Evolutionary conservation across 2,797 vertebrate species (phyloP).

Genomic region (Catharus ustulatus): DNA sequence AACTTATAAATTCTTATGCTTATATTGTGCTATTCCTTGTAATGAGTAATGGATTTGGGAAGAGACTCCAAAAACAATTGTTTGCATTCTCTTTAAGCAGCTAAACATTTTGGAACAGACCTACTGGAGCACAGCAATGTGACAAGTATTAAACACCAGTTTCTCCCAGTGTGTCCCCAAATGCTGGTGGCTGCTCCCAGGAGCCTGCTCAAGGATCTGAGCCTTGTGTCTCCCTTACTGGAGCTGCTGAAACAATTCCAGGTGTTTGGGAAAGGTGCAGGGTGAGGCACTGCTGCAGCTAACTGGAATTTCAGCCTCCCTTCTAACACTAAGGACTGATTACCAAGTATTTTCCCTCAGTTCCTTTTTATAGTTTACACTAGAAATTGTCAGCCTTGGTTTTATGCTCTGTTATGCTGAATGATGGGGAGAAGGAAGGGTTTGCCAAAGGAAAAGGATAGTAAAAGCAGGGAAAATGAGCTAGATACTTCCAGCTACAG

Average conservation of each 20-base stretch:
- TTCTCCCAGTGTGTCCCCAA: neutral
- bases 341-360: slow-evolving; percentile 14
- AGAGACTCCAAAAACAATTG: neutral
- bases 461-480: slow-evolving; percentile 65
- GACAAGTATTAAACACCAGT: neutral
- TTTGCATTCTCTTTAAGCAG: neutral
- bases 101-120: neutral
- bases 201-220: neutral
- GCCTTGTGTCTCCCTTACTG: neutral
- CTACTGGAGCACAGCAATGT: neutral
- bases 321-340: neutral
- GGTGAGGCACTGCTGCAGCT: neutral
- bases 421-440: slow-evolving; percentile 20
- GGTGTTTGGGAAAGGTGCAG: neutral
- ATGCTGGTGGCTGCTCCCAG: neutral
- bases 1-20: neutral
- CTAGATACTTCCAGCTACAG: slow-evolving; percentile 62
- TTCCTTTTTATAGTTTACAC: slow-evolving; percentile 28
- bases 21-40: neutral
- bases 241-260: neutral
- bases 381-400: slow-evolving; percentile 44
- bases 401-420: slow-evolving; percentile 58
- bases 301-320: neutral
- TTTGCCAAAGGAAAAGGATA: slow-evolving; percentile 59
- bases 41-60: neutral